These are phyloP conservation scores for Bombus waltoni DNA, from an alignment of 1,140 invertebrate species.

Conservation along the genomic window DNA sequence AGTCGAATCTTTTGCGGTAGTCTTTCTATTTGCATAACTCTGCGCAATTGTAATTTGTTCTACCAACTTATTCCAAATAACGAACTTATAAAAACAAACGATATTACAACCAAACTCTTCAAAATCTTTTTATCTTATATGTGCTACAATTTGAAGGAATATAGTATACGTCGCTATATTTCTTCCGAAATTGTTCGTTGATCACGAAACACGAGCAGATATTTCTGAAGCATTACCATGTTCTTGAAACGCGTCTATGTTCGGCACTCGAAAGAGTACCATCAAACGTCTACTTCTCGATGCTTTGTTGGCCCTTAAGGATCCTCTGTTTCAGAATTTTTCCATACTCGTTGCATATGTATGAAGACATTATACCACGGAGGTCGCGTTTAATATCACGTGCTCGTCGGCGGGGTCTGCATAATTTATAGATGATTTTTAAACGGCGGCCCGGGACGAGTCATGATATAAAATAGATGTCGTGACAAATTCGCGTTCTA, in stretches of 20 bases:
- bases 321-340: slow-evolving; percentile 41
- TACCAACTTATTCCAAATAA: background rate
- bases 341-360: slow-evolving; percentile 40
- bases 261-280: background rate
- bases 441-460: background rate
- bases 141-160: background rate
- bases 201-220: too few relatives aligned
- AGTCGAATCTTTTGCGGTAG: background rate
- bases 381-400: slow-evolving; percentile 39
- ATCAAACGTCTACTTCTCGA: slow-evolving; percentile 36
- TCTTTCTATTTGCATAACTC: background rate
- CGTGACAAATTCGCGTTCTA: slow-evolving; percentile 35
- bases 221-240: background rate
- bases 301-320: slow-evolving; percentile 27
- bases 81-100: too few relatives aligned
- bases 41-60: background rate
- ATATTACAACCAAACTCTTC: too few relatives aligned
- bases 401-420: slow-evolving; percentile 1
- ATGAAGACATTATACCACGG: slow-evolving; percentile 43
- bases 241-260: background rate
- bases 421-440: slow-evolving; percentile 52
- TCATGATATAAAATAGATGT: slow-evolving; percentile 18
- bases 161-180: background rate
- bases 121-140: too few relatives aligned
- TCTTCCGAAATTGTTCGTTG: background rate